A percentile compares a stretch with the other conserved stretches of the same genome.
Evolutionary conservation across 2,113 vertebrate species (phyloP).

Genomic region (Aptenodytes forsteri): DNA sequence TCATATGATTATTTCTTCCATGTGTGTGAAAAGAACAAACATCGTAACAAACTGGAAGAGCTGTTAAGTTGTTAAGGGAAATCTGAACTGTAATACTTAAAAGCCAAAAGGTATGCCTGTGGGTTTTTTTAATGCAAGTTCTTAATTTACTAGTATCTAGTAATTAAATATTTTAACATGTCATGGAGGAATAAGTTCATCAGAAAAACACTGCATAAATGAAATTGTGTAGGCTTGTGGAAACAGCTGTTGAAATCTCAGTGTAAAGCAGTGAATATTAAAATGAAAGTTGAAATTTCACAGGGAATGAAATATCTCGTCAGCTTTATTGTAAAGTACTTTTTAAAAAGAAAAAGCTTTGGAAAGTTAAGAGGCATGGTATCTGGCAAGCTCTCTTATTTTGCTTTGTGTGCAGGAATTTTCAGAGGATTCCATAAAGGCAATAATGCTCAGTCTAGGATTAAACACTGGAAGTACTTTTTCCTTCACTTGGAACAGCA

Average conservation of each 20-base stretch:
- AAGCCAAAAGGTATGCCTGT: neutral
- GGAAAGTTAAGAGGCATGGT: neutral
- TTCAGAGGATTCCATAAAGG: neutral
- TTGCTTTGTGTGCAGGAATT: neutral
- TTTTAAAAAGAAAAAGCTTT: neutral
- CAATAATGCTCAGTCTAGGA: neutral
- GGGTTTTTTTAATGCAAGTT: neutral
- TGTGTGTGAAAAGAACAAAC: neutral
- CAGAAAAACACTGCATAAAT: neutral
- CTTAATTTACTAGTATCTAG: neutral
- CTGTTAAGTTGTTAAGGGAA: neutral
- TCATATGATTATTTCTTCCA: neutral
- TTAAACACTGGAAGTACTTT: neutral
- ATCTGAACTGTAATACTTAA: neutral
- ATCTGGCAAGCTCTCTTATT: neutral
- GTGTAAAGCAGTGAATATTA: neutral
- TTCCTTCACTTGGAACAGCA: neutral
- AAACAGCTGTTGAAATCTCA: neutral
- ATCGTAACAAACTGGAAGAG: neutral
- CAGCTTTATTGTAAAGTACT: neutral
- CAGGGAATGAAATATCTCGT: neutral
- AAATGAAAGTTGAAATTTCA: neutral
- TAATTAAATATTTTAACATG: neutral
- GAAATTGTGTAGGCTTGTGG: neutral
- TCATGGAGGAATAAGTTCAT: neutral